These are phyloP conservation scores for Ctenosaura bakeri DNA, from an alignment of 2,797 vertebrate genomes.

Conservation along the genomic window DNA sequence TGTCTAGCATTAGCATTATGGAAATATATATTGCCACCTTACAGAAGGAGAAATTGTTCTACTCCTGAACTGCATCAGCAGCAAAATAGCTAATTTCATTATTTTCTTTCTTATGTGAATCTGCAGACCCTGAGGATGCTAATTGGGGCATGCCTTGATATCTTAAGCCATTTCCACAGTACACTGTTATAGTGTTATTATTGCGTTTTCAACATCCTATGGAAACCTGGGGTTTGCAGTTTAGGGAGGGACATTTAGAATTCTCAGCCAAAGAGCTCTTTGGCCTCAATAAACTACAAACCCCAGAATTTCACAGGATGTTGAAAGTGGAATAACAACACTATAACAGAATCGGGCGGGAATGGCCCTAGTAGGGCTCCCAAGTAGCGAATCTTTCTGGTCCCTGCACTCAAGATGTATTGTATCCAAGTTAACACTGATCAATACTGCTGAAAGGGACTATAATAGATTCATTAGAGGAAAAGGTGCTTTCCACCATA, in stretches of 20 bases:
- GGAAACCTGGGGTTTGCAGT: no score
- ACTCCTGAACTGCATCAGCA: neutral
- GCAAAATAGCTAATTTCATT: no score
- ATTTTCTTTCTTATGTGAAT: neutral
- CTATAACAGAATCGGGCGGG: no score
- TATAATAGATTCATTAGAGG: no score
- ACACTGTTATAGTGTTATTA: no score
- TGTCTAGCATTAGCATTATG: neutral
- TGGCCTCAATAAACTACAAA: no score
- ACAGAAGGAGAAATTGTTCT: neutral
- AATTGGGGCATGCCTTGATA: neutral
- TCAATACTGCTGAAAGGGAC: neutral
- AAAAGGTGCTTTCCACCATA: neutral
- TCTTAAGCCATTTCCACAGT: no score
- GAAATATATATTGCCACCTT: neutral
- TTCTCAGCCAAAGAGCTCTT: no score
- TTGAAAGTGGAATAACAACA: no score
- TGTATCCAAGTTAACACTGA: neutral
- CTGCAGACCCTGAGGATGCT: neutral
- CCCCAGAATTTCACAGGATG: no score
- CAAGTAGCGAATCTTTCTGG: neutral
- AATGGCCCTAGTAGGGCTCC: neutral
- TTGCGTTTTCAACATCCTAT: no score
- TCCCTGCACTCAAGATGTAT: neutral
- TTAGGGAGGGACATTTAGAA: no score